Conservation (phyloP, 1,140 invertebrate species). For the Hermatobates lingyangjiaoensis region DNA sequence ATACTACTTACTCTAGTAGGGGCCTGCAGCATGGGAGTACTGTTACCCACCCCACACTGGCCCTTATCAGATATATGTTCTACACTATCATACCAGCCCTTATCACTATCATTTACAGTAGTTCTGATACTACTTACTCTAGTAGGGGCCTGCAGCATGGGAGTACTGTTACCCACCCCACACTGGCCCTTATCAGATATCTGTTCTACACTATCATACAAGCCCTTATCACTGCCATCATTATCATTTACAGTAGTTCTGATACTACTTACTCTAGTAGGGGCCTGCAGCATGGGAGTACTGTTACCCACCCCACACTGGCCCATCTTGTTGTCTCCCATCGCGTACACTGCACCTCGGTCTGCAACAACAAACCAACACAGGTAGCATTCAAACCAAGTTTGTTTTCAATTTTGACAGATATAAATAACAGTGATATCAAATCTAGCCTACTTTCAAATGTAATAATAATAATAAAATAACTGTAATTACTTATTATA, state of each 20-base stretch:
- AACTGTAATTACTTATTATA: too few relatives aligned
- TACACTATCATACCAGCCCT: too few relatives aligned
- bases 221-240: too few relatives aligned
- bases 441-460: too few relatives aligned
- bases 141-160: slow-evolving; percentile 46
- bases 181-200: slow-evolving; percentile 79
- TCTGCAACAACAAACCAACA: slow-evolving; percentile 26
- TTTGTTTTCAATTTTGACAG: too few relatives aligned
- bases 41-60: slow-evolving; percentile 66
- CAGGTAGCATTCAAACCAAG: slow-evolving; percentile 2
- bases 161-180: slow-evolving; percentile 50
- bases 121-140: slow-evolving; percentile 63
- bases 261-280: slow-evolving; percentile 64
- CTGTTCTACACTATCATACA: too few relatives aligned
- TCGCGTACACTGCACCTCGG: slow-evolving; percentile 64
- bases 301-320: slow-evolving; percentile 69
- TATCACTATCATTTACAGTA: too few relatives aligned
- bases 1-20: slow-evolving; percentile 63
- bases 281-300: slow-evolving; percentile 37
- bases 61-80: too few relatives aligned
- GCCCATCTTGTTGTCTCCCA: slow-evolving; percentile 77
- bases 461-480: too few relatives aligned
- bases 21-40: slow-evolving; percentile 38
- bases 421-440: too few relatives aligned
- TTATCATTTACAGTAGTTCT: too few relatives aligned